phyloP scores from a whole-genome alignment of 2,797 vertebrate genomes.

The Protonibea diacanthus region DNA sequence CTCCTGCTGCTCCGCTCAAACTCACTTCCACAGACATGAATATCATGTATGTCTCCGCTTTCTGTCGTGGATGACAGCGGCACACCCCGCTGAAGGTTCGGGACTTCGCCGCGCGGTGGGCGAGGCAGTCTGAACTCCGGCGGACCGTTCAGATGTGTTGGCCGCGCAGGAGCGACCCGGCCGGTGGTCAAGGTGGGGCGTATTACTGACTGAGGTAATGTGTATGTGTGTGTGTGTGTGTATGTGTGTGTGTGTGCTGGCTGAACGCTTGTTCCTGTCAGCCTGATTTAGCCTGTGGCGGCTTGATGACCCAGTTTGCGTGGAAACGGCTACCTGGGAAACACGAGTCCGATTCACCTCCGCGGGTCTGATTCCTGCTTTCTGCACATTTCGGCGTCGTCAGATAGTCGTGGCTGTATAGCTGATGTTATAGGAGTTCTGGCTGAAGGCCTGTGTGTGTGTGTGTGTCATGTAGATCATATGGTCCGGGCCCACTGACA shows the following conservation, averaged over 20 bases:
- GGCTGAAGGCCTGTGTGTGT: constrained; percentile 65
- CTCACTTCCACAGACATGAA: too few relatives aligned
- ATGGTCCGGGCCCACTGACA: constrained; percentile 58
- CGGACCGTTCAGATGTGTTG: constrained; percentile 46
- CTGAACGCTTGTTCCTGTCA: constrained; percentile 45
- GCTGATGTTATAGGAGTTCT: constrained; percentile 58
- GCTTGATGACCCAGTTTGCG: constrained; percentile 77
- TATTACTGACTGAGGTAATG: not conserved
- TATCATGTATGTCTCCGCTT: not conserved
- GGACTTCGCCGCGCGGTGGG: constrained; percentile 65
- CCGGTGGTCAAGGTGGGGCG: constrained; percentile 79
- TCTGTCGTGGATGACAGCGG: constrained; percentile 41
- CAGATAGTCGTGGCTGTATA: constrained; percentile 28
- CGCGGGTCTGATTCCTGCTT: not conserved
- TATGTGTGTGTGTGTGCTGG: constrained; percentile 50
- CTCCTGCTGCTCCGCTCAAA: not conserved
- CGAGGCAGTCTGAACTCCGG: constrained; percentile 68
- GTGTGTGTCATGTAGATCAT: constrained; percentile 51
- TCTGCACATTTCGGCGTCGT: constrained; percentile 30
- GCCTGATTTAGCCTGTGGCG: constrained; percentile 53
- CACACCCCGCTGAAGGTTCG: constrained; percentile 63
- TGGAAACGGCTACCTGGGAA: constrained; percentile 46
- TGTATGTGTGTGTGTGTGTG: constrained; percentile 20
- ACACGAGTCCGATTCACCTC: constrained; percentile 22
- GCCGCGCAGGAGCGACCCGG: constrained; percentile 60